Evolutionary conservation across 2,888 invertebrate genomes (phyloP).

Genomic region (Cephus rjabovi): DNA sequence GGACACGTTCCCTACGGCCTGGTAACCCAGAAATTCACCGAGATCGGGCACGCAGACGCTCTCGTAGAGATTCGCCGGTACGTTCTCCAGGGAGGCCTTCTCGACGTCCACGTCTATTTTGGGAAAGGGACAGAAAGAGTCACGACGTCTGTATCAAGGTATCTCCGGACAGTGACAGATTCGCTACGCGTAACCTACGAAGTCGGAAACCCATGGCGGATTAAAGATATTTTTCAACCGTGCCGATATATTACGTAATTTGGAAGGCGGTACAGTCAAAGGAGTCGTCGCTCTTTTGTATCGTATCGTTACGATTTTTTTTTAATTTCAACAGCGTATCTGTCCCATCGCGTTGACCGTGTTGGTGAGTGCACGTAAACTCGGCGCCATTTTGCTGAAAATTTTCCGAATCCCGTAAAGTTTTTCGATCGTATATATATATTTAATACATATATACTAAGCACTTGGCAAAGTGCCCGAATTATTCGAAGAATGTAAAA

Average conservation of each 20-base stretch:
- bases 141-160: constrained; percentile 9
- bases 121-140: constrained; percentile 18
- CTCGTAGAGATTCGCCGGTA: constrained; percentile 82
- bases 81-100: constrained; percentile 78
- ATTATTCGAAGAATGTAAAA: neutral
- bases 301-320: neutral
- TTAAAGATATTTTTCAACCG: neutral
- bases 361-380: neutral
- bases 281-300: neutral
- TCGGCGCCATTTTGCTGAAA: neutral
- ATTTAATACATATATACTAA: neutral
- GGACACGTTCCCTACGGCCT: constrained; percentile 43
- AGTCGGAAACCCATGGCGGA: neutral
- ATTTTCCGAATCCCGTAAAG: neutral
- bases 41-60: constrained; percentile 84
- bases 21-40: constrained; percentile 75
- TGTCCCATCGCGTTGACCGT: neutral
- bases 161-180: neutral
- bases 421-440: too few species aligned
- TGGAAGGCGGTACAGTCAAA: neutral
- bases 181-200: neutral
- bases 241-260: neutral
- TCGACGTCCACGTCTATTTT: constrained; percentile 81
- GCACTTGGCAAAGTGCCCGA: neutral
- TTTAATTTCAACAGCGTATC: neutral